phyloP scores from a whole-genome alignment of 2,113 vertebrate species.

The Marmota flaviventris region DNA sequence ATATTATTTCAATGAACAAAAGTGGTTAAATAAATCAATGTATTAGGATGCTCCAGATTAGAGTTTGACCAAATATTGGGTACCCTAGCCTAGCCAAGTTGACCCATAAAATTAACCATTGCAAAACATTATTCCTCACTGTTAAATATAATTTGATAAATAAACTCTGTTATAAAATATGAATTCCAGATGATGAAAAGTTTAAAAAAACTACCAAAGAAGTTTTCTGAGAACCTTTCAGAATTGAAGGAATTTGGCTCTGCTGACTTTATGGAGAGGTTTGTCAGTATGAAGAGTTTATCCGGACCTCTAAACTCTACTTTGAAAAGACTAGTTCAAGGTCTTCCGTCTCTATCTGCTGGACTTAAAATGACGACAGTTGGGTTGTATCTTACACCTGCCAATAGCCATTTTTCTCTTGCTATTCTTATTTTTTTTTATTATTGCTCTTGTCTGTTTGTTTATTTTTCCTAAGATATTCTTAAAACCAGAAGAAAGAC shows the following conservation, averaged over 20 bases:
- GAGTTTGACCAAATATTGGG: not conserved
- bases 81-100: not conserved
- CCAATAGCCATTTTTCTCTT: not conserved
- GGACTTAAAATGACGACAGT: not conserved
- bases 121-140: not conserved
- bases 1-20: not conserved
- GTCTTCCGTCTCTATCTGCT: not conserved
- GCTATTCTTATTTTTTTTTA: not conserved
- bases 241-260: not conserved
- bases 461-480: not conserved
- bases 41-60: not conserved
- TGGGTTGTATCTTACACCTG: not conserved
- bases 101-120: not conserved
- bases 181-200: slow-evolving; percentile 22
- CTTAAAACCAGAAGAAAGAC: not conserved
- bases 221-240: not conserved
- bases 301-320: not conserved
- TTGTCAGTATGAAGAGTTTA: not conserved
- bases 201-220: not conserved
- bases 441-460: not conserved
- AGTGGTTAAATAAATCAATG: not conserved
- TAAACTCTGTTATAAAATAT: not conserved
- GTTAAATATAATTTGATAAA: not conserved
- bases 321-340: not conserved
- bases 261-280: not conserved